These are phyloP conservation scores for Intellagama lesueurii DNA, from an alignment of 2,797 vertebrate species.

Conservation along the genomic window DNA sequence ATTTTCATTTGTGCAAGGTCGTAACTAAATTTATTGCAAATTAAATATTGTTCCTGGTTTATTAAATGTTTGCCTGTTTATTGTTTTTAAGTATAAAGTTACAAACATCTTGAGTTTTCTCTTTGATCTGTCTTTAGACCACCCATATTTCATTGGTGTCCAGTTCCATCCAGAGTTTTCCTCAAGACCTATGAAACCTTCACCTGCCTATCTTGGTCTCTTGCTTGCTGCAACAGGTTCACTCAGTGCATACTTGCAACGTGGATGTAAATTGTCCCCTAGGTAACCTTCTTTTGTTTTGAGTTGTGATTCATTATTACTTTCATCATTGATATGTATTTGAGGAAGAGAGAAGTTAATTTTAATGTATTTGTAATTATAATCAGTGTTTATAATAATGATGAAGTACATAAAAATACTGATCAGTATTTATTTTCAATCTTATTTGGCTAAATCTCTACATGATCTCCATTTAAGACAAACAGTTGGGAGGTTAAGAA, in stretches of 20 bases:
- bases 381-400: no score
- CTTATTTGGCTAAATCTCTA: not conserved
- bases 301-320: conserved; percentile 23
- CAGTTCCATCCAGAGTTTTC: conserved; percentile 86
- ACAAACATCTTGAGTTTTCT: conserved; percentile 30
- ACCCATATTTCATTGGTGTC: conserved; percentile 84
- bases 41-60: not conserved
- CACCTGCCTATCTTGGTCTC: conserved; percentile 82
- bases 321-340: conserved; percentile 1
- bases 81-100: not conserved
- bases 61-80: not conserved
- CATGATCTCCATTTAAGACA: conserved; percentile 36
- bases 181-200: conserved; percentile 85
- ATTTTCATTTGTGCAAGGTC: conserved; percentile 2
- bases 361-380: conserved; percentile 26
- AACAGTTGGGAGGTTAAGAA: not conserved
- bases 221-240: conserved; percentile 82
- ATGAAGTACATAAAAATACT: not conserved
- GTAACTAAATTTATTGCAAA: not conserved
- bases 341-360: conserved; percentile 17
- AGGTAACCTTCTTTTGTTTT: conserved; percentile 73
- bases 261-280: conserved; percentile 77
- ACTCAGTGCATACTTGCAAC: conserved; percentile 75
- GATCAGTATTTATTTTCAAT: conserved; percentile 13
- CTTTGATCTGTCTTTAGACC: conserved; percentile 72